These are phyloP conservation scores for Tautogolabrus adspersus DNA, from an alignment of 2,113 vertebrate species.

Conservation along the genomic window DNA sequence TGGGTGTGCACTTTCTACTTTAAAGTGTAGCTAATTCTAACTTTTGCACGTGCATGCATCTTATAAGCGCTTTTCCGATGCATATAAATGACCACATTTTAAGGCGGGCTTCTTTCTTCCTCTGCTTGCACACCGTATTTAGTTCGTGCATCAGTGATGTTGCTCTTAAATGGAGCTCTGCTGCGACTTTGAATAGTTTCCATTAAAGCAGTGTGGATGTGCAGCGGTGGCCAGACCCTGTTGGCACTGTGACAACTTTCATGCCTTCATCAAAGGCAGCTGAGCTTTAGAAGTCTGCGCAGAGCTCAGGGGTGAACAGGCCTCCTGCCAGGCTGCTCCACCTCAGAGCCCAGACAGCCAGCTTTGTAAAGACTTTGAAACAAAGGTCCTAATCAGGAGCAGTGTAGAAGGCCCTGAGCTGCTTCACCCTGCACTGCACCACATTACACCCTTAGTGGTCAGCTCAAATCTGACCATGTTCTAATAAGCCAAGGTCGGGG, in stretches of 20 bases:
- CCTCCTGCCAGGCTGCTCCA: constrained; percentile 62
- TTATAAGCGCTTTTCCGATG: not conserved
- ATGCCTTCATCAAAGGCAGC: constrained; percentile 67
- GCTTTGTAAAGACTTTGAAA: constrained; percentile 67
- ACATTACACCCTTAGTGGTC: constrained; percentile 35
- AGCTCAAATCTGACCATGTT: constrained; percentile 30
- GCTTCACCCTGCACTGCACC: constrained; percentile 36
- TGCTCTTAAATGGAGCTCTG: constrained; percentile 34
- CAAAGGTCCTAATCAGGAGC: constrained; percentile 69
- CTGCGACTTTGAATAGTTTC: constrained; percentile 40
- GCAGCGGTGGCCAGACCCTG: constrained; percentile 37
- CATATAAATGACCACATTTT: constrained; percentile 3
- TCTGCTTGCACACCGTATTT: not conserved
- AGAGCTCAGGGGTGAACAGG: constrained; percentile 64
- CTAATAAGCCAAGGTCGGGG: constrained; percentile 14
- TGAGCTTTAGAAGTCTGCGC: constrained; percentile 56
- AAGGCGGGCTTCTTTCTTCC: not conserved
- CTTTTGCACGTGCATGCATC: constrained; percentile 9
- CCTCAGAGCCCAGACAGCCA: constrained; percentile 48
- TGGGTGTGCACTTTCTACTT: not conserved
- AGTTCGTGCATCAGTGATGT: not conserved
- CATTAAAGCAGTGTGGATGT: constrained; percentile 43
- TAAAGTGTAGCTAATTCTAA: not conserved
- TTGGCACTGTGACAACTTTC: constrained; percentile 63
- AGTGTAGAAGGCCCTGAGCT: constrained; percentile 34